A percentile compares a stretch with the other conserved stretches of the same genome.
Evolutionary conservation across 2,888 invertebrate species (phyloP).

Genomic region (Troilus luridus): DNA sequence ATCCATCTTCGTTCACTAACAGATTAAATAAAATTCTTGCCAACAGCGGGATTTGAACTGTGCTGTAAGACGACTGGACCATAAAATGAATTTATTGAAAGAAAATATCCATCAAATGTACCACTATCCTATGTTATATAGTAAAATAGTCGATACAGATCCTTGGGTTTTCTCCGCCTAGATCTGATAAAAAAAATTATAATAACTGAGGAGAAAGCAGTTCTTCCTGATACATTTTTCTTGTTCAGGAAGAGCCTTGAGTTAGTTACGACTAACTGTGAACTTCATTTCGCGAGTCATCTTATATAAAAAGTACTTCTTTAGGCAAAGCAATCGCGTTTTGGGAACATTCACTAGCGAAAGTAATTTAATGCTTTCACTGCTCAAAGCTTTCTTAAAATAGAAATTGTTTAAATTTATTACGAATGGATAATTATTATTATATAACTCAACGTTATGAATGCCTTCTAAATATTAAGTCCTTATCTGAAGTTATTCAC

Average conservation of each 20-base stretch:
- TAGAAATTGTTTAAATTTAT: neutral
- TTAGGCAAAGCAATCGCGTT: neutral
- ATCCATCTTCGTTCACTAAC: no score
- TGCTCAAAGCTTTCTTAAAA: neutral
- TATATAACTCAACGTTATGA: no score
- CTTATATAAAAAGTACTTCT: constrained; percentile 7
- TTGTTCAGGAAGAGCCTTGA: neutral
- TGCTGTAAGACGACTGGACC: no score
- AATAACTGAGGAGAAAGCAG: neutral
- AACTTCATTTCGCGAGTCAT: neutral
- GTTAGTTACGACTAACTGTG: neutral
- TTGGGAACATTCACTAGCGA: neutral
- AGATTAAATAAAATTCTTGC: no score
- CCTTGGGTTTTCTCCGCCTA: neutral
- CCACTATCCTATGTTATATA: neutral
- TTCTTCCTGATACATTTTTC: neutral
- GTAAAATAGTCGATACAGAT: neutral
- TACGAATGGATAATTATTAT: neutral
- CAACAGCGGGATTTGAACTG: no score
- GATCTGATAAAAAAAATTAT: constrained; percentile 17
- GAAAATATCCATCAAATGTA: neutral
- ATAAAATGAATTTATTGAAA: no score
- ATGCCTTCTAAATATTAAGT: no score
- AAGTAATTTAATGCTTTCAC: neutral
- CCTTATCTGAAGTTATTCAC: no score